These are phyloP conservation scores for Camponotus floridanus DNA, from an alignment of 1,140 invertebrate species.

Conservation along the genomic window DNA sequence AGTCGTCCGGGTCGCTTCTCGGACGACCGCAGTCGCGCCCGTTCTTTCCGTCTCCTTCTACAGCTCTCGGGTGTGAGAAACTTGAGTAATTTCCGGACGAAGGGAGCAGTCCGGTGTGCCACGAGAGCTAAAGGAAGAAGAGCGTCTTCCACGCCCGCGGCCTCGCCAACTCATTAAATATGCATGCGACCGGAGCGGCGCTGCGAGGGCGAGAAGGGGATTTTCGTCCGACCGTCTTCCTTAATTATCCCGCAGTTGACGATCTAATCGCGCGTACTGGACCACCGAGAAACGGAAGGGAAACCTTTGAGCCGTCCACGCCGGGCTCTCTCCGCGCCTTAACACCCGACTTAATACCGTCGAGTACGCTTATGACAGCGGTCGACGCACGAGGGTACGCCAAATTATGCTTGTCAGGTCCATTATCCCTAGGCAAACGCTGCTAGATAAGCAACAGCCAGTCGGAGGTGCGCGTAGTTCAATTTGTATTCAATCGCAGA, in stretches of 20 bases:
- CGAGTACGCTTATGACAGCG: slow-evolving; percentile 82
- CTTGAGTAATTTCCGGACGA: slow-evolving; percentile 58
- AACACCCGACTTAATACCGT: slow-evolving; percentile 79
- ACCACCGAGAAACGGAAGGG: slow-evolving; percentile 77
- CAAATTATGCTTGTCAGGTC: slow-evolving; percentile 84
- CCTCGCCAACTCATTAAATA: slow-evolving; percentile 83
- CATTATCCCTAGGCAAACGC: slow-evolving; percentile 78
- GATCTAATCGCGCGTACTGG: slow-evolving; percentile 82
- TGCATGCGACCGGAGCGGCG: slow-evolving; percentile 78
- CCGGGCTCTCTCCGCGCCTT: slow-evolving; percentile 65
- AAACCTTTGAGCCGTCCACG: slow-evolving; percentile 81
- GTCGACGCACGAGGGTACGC: slow-evolving; percentile 82
- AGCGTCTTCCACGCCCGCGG: slow-evolving; percentile 75
- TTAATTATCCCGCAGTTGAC: slow-evolving; percentile 83
- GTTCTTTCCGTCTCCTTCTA: slow-evolving; percentile 55
- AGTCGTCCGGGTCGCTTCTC: slow-evolving; percentile 28
- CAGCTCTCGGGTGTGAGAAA: slow-evolving; percentile 49
- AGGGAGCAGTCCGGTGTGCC: slow-evolving; percentile 30
- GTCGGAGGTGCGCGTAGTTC: slow-evolving; percentile 24
- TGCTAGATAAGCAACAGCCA: slow-evolving; percentile 54
- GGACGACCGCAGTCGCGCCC: slow-evolving; percentile 20
- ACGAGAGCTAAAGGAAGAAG: slow-evolving; percentile 54
- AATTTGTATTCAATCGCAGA: slow-evolving; percentile 16
- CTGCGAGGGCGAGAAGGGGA: slow-evolving; percentile 69
- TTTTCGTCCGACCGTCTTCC: slow-evolving; percentile 81